Evolutionary conservation across 1,140 invertebrate species (phyloP), one percentile per base, ranked within the genome.

Genomic region (Chironomus tepperi): DNA sequence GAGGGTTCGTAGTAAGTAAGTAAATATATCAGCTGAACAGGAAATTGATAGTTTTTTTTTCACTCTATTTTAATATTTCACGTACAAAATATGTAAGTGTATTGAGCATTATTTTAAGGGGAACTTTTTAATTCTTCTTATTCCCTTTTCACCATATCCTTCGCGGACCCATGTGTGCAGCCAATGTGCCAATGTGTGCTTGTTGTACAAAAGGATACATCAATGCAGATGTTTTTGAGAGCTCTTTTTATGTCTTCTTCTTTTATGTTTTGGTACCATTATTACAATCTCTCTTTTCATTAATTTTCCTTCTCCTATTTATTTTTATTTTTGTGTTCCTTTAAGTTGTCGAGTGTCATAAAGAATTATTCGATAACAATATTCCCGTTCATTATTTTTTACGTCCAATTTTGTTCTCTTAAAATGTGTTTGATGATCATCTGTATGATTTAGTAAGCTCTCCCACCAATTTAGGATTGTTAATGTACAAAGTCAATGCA

Each of bases 101-200:
- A n/a, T 57, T 57, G 47, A 57, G 12, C 12, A n/a, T n/a, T n/a
- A n/a, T 57, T 57, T 57, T 57, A 3, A 57, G 47, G 47, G 47
- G 47, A 57, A 57, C 5, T 15, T 57, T 47, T 9, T 70, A 18
- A 70, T 18, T 70, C 18, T 18, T 70, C 18, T 18, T 70, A 18
- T 8, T 70, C 18, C 16, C 18, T 16, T 70, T 70, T 70, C 65
- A 70, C 65, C 9, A 70, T 18, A 21, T 70, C 65, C 65, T 70
- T 70, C 65, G 65, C 65, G 65, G 19, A 70, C 65, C 16, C 65
- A 70, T 70, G 65, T 70, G 65, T 70, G n/a, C n/a, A n/a, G n/a
- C n/a, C n/a, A n/a, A n/a, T n/a, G 65, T 57, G 47, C 47, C 65
- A 19, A 16, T 19, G 18, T 70, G 6, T 34, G n/a, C n/a, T n/a